These are phyloP conservation scores for Cremastinae sp. DNA, from an alignment of 2,888 invertebrate genomes.

Conservation along the genomic window DNA sequence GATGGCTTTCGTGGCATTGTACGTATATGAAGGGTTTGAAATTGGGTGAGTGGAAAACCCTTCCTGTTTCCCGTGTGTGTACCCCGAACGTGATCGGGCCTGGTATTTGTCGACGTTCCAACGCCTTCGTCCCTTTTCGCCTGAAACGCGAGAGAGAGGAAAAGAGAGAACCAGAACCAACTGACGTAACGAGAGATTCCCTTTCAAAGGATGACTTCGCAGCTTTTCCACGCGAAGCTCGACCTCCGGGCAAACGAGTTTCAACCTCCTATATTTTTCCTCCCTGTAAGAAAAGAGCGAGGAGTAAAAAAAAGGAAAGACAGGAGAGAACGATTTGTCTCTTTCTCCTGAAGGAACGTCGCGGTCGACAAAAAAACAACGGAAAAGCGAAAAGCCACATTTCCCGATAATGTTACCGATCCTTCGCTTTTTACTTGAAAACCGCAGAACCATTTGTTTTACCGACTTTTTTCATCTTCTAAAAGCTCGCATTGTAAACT, in stretches of 20 bases:
- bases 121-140: constrained; percentile 45
- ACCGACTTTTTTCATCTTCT: neutral
- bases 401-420: constrained; percentile 56
- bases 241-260: constrained; percentile 59
- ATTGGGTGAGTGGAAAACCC: constrained; percentile 40
- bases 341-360: constrained; percentile 45
- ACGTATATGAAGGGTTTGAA: constrained; percentile 11
- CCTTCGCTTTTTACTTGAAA: constrained; percentile 37
- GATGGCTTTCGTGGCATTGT: constrained; percentile 13
- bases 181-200: constrained; percentile 48
- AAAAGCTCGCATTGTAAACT: neutral
- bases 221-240: constrained; percentile 44
- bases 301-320: constrained; percentile 33
- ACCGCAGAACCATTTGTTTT: constrained; percentile 19
- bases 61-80: neutral
- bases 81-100: constrained; percentile 15
- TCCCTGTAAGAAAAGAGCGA: constrained; percentile 37
- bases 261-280: constrained; percentile 23
- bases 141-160: constrained; percentile 23
- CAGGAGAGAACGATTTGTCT: constrained; percentile 54
- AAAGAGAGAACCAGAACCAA: constrained; percentile 5
- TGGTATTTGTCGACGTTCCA: constrained; percentile 55
- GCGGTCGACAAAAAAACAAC: constrained; percentile 17
- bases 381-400: constrained; percentile 26
- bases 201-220: constrained; percentile 62